Conservation (phyloP, 2,888 invertebrate species). For the Nudaria mundana region DNA sequence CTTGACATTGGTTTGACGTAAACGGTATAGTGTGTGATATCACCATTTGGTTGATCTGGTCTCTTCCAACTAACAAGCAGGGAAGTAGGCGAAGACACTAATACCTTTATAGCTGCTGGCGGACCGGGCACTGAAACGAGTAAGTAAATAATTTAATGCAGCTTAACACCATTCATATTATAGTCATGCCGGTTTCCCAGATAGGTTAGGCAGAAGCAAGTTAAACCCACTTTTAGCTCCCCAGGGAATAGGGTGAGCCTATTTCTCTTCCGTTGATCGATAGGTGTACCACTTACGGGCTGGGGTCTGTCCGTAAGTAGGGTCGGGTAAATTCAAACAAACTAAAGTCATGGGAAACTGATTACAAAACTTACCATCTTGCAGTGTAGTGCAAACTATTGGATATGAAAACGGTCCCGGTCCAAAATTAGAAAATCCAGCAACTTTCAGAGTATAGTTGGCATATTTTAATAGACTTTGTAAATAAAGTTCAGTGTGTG, state of each 20-base stretch:
- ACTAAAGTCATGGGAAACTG: too few species aligned
- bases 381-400: constrained; percentile 89
- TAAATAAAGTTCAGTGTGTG: constrained; percentile 88
- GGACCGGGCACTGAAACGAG: constrained; percentile 87
- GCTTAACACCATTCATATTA: too few species aligned
- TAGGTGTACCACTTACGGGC: too few species aligned
- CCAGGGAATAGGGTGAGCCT: too few species aligned
- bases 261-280: too few species aligned
- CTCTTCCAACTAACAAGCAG: constrained; percentile 92
- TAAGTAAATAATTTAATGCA: too few species aligned
- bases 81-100: constrained; percentile 89
- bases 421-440: constrained; percentile 92
- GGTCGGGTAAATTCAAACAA: too few species aligned
- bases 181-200: too few species aligned
- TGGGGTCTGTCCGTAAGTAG: neutral
- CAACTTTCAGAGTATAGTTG: constrained; percentile 92
- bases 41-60: constrained; percentile 90
- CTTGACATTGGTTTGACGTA: constrained; percentile 82
- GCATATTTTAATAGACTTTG: constrained; percentile 90
- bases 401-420: constrained; percentile 89
- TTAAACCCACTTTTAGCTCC: too few species aligned
- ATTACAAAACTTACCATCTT: constrained; percentile 86
- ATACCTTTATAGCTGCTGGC: constrained; percentile 90
- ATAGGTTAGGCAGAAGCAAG: too few species aligned
- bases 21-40: constrained; percentile 90